A percentile compares a stretch with the other conserved stretches of the same genome.
Conservation (phyloP, 2,888 invertebrate species). For the Dicycla oo region DNA sequence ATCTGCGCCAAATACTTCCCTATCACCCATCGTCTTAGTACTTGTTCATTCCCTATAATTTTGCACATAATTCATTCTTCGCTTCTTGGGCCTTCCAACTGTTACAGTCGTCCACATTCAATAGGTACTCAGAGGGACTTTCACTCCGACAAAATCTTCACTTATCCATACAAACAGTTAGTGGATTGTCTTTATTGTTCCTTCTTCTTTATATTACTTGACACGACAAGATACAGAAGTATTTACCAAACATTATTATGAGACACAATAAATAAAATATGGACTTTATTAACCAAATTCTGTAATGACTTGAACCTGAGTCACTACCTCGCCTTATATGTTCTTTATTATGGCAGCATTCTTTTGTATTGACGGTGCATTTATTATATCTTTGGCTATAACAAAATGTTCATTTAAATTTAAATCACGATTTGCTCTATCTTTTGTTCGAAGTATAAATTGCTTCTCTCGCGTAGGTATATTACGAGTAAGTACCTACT, state of each 20-base stretch:
- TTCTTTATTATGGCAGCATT: slow-evolving; percentile 64
- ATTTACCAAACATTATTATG: not conserved
- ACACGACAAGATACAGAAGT: not conserved
- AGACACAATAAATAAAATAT: slow-evolving; percentile 37
- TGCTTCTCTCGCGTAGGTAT: not conserved
- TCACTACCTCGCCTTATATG: slow-evolving; percentile 61
- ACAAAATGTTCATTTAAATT: slow-evolving; percentile 29
- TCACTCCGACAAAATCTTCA: not conserved
- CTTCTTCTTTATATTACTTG: not conserved
- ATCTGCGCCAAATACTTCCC: not conserved
- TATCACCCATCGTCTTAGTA: not conserved
- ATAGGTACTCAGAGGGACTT: not conserved
- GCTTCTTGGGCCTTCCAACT: not conserved
- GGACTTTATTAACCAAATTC: slow-evolving; percentile 47
- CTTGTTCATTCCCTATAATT: not conserved
- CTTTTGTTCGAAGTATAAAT: not conserved
- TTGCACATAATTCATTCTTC: not conserved
- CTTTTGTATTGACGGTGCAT: slow-evolving; percentile 65
- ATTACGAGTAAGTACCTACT: too few species aligned
- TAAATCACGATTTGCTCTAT: slow-evolving; percentile 12
- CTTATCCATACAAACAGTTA: not conserved
- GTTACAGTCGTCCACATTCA: not conserved
- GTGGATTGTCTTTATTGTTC: not conserved
- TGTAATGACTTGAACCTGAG: slow-evolving; percentile 52
- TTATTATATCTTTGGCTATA: slow-evolving; percentile 53